These are phyloP conservation scores for Gonioctena quinquepunctata DNA, from an alignment of 1,140 invertebrate genomes.

Conservation along the genomic window DNA sequence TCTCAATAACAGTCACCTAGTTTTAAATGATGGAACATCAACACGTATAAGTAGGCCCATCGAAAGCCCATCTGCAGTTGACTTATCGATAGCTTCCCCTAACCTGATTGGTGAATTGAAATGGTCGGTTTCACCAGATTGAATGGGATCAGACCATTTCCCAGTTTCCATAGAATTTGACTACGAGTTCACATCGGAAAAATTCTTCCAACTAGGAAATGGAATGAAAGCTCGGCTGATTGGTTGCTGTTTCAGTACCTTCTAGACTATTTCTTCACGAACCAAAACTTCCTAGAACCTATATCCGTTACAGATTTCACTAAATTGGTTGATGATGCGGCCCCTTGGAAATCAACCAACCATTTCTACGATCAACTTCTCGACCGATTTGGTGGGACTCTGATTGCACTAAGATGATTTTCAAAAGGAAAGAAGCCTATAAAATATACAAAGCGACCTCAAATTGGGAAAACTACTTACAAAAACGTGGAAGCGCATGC, in stretches of 20 bases:
- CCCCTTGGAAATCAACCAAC: background rate
- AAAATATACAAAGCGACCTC: background rate
- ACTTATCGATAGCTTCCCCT: background rate
- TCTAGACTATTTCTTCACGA: background rate
- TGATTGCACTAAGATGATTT: background rate
- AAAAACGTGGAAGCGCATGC: background rate
- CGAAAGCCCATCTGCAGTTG: background rate
- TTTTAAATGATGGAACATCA: constrained; percentile 5
- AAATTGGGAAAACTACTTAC: background rate
- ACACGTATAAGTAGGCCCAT: background rate
- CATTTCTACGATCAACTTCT: too few relatives aligned
- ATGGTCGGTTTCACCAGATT: background rate
- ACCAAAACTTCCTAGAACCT: background rate
- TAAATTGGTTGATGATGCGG: too few relatives aligned
- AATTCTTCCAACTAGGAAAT: background rate
- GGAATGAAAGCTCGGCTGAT: background rate
- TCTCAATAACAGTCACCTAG: background rate
- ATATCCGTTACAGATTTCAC: background rate
- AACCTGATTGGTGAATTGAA: background rate
- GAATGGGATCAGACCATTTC: background rate
- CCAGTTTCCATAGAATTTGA: background rate
- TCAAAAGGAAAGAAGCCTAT: background rate
- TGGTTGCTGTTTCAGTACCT: too few relatives aligned
- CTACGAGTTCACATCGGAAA: background rate
- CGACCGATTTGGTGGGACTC: background rate